Evolutionary conservation across 2,797 vertebrate genomes (phyloP).

Genomic region (Coreius guichenoti): DNA sequence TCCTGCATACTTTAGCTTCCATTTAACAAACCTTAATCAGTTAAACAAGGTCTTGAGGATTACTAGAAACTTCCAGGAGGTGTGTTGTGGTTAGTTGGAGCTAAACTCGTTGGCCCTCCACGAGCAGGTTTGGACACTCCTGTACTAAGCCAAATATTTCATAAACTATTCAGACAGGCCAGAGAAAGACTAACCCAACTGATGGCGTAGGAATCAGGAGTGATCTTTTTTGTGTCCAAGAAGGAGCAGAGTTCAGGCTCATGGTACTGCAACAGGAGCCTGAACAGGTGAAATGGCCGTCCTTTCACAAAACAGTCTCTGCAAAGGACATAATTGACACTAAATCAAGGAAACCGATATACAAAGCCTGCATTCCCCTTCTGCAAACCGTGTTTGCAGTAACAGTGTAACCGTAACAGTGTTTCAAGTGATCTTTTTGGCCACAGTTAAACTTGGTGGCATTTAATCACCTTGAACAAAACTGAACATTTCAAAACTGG

Average conservation of each 20-base stretch:
- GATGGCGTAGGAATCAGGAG: slow-evolving; percentile 95
- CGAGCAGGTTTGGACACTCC: neutral
- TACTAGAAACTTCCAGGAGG: neutral
- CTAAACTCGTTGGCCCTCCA: neutral
- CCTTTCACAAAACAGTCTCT: slow-evolving; percentile 94
- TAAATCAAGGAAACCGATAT: neutral
- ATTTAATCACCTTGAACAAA: neutral
- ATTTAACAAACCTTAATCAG: neutral
- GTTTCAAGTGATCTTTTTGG: too few relatives aligned
- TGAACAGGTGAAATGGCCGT: slow-evolving; percentile 95
- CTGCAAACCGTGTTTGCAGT: too few relatives aligned
- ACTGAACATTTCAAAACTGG: neutral
- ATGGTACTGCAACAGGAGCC: slow-evolving; percentile 96
- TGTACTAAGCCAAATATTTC: neutral
- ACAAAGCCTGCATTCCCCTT: neutral
- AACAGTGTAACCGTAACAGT: too few relatives aligned
- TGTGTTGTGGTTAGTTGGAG: neutral
- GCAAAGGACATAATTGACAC: slow-evolving; percentile 31
- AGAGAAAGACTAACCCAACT: slow-evolving; percentile 83
- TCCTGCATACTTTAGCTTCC: neutral
- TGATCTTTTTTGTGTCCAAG: slow-evolving; percentile 98
- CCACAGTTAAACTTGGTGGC: too few relatives aligned
- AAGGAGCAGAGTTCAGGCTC: slow-evolving; percentile 98
- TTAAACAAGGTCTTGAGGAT: neutral
- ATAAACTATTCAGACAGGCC: neutral